Conservation (phyloP, 2,797 vertebrate species). For the Danio tinwini region DNA sequence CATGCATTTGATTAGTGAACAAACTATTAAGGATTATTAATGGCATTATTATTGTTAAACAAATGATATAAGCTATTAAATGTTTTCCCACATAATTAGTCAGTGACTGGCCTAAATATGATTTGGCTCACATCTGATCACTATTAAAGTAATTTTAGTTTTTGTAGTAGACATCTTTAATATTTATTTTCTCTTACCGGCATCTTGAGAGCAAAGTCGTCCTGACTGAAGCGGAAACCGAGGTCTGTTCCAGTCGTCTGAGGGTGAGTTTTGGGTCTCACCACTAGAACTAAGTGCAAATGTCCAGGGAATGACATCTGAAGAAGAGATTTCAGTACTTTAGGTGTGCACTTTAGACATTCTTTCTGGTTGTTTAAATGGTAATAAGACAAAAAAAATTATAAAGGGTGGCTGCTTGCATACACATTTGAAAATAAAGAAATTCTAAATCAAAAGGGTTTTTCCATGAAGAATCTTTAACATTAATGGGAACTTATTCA, state of each 20-base stretch:
- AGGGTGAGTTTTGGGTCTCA: slow-evolving; percentile 86
- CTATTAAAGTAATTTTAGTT: too few relatives aligned
- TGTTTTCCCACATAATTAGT: not conserved
- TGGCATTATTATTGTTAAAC: not conserved
- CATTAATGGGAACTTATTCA: too few relatives aligned
- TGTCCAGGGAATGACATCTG: slow-evolving; percentile 94
- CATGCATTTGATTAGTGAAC: not conserved
- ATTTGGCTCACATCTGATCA: too few relatives aligned
- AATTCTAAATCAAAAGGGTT: too few relatives aligned
- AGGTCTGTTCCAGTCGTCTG: slow-evolving; percentile 88
- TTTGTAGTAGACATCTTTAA: not conserved
- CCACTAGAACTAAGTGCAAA: slow-evolving; percentile 91
- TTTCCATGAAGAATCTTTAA: too few relatives aligned
- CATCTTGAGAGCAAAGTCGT: slow-evolving; percentile 94
- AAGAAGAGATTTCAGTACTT: slow-evolving; percentile 33
- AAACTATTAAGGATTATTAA: not conserved
- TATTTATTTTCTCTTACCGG: slow-evolving; percentile 78
- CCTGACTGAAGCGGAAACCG: slow-evolving; percentile 94
- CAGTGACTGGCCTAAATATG: not conserved
- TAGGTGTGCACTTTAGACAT: too few relatives aligned
- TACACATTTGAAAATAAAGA: too few relatives aligned
- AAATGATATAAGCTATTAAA: not conserved
- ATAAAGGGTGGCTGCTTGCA: not conserved
- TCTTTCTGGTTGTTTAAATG: not conserved
- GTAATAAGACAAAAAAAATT: not conserved